Base-by-base conservation (phyloP, 2,888 invertebrate genomes). In the Drosophila maculinotata region DNA sequence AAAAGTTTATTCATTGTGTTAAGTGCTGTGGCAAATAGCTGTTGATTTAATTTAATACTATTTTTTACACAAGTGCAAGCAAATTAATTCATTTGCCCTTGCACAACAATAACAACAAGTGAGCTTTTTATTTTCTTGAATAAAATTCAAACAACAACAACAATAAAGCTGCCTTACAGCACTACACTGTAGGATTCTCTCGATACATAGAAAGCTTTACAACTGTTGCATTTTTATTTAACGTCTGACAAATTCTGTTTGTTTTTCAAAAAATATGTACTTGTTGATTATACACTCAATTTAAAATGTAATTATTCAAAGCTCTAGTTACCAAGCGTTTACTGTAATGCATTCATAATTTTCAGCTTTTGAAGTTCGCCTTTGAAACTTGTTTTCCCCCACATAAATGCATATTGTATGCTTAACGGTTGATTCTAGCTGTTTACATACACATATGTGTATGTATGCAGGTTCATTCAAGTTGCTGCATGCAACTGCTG, bases 11-110 rank as follows among this genome's bases (percentile, higher is more conserved):
- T 67, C 45, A 81, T 68, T 57, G 44, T 49, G 65, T 62, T 77
- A 75, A 76, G 60, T 62, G 38, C 42, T 54, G 44, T 63, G 44
- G 45, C 49, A 52, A 52, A 54, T 20, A 45, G 56, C 49, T 77
- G 76, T 77, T 82, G 76, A 71, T 73, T 79, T 78, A 53, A 69
- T 78, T 85, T 69, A 20, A 79, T 82, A n/a, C 69, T 69, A 68
- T 79, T 47, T 70, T 71, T 47, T 58, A 35, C 26, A 42, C 71
- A 64, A 64, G 28, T 30, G 28, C 58, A 47, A 64, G 57, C 68
- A 45, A 79, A 76, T 78, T 68, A 58, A 82, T 80, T 79, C 65
- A 38, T 69, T 74, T 79, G 80, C 81, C 84, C 84, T 81, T 81
- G 82, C 75, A 66, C 49, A 75, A 73, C 42, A 78, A 65, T 51